phyloP scores from a whole-genome alignment of 2,113 vertebrate genomes.

The Laterallus jamaicensis region DNA sequence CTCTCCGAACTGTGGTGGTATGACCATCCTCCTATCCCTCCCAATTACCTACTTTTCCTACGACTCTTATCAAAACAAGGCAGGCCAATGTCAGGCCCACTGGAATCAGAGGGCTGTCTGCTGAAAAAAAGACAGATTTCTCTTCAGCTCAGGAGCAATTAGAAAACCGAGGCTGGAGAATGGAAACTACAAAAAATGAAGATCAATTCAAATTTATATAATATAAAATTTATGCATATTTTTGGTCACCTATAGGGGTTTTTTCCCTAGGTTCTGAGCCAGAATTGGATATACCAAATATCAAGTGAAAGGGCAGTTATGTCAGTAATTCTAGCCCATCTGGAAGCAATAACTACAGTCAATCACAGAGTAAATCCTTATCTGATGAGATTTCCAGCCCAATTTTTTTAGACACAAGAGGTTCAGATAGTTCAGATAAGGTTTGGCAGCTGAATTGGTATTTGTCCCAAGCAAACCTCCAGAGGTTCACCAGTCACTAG shows the following conservation, averaged over 20 bases:
- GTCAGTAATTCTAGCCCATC: constrained; percentile 32
- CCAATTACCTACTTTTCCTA: neutral
- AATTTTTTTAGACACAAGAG: constrained; percentile 31
- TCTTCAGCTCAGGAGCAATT: neutral
- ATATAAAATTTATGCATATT: neutral
- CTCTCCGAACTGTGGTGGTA: neutral
- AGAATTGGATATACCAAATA: constrained; percentile 17
- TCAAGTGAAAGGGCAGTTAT: neutral
- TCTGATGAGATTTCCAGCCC: constrained; percentile 68
- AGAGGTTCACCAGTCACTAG: constrained; percentile 47
- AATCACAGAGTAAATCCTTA: constrained; percentile 60
- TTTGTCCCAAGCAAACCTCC: constrained; percentile 58
- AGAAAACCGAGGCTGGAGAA: neutral
- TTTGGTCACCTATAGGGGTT: neutral
- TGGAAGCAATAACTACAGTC: constrained; percentile 58
- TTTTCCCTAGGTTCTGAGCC: neutral
- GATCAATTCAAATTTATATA: neutral
- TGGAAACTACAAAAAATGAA: neutral
- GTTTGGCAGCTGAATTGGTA: constrained; percentile 67
- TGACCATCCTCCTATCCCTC: neutral
- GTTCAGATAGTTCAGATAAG: constrained; percentile 67
- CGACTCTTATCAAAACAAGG: neutral
- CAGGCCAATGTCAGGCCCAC: neutral
- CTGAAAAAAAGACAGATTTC: neutral
- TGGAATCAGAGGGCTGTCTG: neutral